Base-by-base conservation (phyloP, 2,113 vertebrate genomes). In the Haplochromis burtoni region DNA sequence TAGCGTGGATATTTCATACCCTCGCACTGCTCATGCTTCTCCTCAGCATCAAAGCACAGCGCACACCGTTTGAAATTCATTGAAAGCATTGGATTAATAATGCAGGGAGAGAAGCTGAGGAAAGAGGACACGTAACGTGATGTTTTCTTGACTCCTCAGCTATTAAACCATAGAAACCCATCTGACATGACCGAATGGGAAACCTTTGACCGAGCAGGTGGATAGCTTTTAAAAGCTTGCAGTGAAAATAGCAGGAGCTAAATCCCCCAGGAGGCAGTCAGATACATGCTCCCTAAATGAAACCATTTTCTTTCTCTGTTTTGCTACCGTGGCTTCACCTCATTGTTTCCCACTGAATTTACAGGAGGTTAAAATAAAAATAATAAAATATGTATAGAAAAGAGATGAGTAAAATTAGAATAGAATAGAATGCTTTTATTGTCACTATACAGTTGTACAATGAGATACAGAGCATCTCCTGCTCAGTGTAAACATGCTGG, bases 41-140 rank as follows among this genome's bases (percentile, higher is more conserved):
- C 63, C 59, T 35, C 92, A 82, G 88, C 95, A 96, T 96, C 95
- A 96, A 96, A 96, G 93, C 80, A 31, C 88, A 38, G 84, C 59
- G 42, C 88, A 78, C 55, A 14, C 83, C 86, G 85, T 94, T 95
- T 95, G 93, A 95, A 94, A 96, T 95, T 94, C 94, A 95, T 93
- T 94, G 95, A 96, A 95, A 94, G 93, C 88, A 59, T 83, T 78
- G 88, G 87, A 94, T 96, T 92, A 96, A 95, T 95, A 96, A 96
- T 96, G 95, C 88, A 94, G 92, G 78, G 80, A 89, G 91, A 93
- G 86, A 84, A 59, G 85, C 88, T 83, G 59, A 81, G 73, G 92
- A 92, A 91, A 93, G 85, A 92, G 89, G 90, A 91, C 86, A 88
- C 87, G 84, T 79, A 89, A 83, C 68, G 42, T 11, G 55, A 86